Base-by-base conservation (phyloP, 2,797 vertebrate species). In the Cyclura pinguis region DNA sequence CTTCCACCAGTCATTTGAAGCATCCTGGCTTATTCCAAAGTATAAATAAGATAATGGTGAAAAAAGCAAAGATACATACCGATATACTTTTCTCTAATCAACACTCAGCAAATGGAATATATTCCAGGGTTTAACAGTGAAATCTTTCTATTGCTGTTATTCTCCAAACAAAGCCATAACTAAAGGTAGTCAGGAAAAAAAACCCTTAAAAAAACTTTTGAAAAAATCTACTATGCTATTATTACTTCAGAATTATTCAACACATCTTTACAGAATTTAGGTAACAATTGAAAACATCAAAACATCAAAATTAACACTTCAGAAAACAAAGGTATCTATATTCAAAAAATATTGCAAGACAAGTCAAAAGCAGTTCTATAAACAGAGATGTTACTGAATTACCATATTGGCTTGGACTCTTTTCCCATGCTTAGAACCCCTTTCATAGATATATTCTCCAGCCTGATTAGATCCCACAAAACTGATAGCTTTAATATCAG, bases 391-490 rank as follows among this genome's bases (percentile, higher is more conserved):
- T 1, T 24, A 88, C 1, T 55, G 89, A 92, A 90, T 97, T 97
- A 99, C 99, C 99, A 99, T 99, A 96, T 99, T 99, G 80, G 98
- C 98, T 97, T 99, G 99, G 87, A 99, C 98, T 93, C 99, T 98
- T 97, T 99, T 99, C 96, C 99, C 99, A 67, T 99, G 97, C 96
- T 97, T 98, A 84, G 98, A 99, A 88, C 99, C 99, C 92, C 98
- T 98, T 96, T 99, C 98, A 76, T 99, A 99, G 97, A 99, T 99
- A 95, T 99, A 98, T 89, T 99, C 98, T 93, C 99, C 99, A 42
- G 99, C 99, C 93, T 98, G 98, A 97, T 99, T 99, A 95, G 99
- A 99, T 92, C 99, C 99, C 96, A 99, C 99, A 95, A 99, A 99
- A 97, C 99, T 99, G 97, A 99, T 99, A 81, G 99, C 98, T 97